Percentiles rank a stretch among this genome's conserved stretches.
Conservation (phyloP, 2,888 invertebrate species). For the Polymixis lichenea region DNA sequence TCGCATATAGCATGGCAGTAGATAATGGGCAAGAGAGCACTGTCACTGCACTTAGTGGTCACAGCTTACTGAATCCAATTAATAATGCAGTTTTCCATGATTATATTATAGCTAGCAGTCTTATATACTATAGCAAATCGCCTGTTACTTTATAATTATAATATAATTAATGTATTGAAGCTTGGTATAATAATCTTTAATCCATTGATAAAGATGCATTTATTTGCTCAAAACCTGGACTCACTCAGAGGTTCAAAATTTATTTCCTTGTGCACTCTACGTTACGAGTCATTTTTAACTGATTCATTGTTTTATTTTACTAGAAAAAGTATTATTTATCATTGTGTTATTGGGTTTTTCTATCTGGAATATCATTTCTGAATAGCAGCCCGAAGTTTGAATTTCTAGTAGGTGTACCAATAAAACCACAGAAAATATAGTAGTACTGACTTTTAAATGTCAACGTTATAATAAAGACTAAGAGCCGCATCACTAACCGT, state of each 20-base stretch:
- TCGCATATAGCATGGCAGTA: not conserved
- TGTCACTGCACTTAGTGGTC: conserved; percentile 27
- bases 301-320: not conserved
- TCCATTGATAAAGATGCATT: not conserved
- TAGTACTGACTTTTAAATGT: too few species aligned
- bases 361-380: too few species aligned
- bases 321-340: not conserved
- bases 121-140: not conserved
- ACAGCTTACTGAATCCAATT: conserved; percentile 4
- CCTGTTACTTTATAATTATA: not conserved
- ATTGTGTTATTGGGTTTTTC: too few species aligned
- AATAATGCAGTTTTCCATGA: not conserved
- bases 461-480: not conserved
- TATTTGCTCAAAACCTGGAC: not conserved
- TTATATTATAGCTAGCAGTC: not conserved
- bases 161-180: too few species aligned
- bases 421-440: too few species aligned
- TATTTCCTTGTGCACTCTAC: not conserved
- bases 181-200: too few species aligned
- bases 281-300: not conserved
- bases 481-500: not conserved
- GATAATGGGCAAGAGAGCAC: conserved; percentile 9
- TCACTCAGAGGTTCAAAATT: not conserved
- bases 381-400: too few species aligned
- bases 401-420: too few species aligned